phyloP scores from a whole-genome alignment of 2,797 vertebrate species.

The Pseudochirops corinnae region DNA sequence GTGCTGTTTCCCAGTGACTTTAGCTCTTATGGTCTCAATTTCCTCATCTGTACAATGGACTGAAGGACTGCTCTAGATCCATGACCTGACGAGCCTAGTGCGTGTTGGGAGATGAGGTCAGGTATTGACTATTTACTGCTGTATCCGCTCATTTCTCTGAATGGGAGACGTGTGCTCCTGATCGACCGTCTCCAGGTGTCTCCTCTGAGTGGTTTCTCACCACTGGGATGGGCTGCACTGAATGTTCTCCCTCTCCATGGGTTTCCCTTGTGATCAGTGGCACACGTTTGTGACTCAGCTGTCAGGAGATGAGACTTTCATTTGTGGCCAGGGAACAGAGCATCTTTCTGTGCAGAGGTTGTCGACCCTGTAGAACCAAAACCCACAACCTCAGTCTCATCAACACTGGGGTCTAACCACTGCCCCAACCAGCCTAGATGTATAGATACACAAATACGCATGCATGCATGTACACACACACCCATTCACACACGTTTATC shows the following conservation, averaged over 20 bases:
- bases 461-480: background rate
- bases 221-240: background rate
- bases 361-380: background rate
- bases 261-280: background rate
- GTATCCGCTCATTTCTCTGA: background rate
- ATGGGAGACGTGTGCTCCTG: fast-evolving
- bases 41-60: background rate
- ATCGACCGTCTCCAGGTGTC: background rate
- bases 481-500: background rate
- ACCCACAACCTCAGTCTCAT: background rate
- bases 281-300: background rate
- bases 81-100: background rate
- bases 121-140: background rate
- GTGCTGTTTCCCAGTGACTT: background rate
- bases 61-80: background rate
- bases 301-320: background rate
- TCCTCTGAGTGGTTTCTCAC: background rate
- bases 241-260: background rate
- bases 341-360: background rate
- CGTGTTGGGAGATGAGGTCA: background rate
- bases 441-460: background rate
- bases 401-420: background rate
- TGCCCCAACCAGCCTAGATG: background rate
- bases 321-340: background rate
- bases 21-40: background rate